Evolutionary conservation across 1,140 invertebrate genomes (phyloP).

Genomic region (Diploscapter pachys): DNA sequence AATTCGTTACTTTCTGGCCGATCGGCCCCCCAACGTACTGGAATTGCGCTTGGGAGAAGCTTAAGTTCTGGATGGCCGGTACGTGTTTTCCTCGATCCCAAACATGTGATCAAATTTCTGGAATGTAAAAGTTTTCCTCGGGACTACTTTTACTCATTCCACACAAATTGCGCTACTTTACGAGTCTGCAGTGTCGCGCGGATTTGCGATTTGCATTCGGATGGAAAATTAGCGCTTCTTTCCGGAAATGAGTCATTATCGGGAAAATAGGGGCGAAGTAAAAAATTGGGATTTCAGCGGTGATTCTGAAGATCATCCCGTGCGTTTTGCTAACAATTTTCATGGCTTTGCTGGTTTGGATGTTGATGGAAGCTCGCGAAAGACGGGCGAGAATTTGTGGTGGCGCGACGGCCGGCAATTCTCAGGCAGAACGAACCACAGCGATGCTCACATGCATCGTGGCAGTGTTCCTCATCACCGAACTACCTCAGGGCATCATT

Average conservation of each 20-base stretch:
- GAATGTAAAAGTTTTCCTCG: too few species aligned
- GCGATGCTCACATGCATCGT: conserved; percentile 57
- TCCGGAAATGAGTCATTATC: too few species aligned
- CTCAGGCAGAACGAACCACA: conserved; percentile 53
- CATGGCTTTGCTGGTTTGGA: not conserved
- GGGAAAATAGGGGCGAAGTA: too few species aligned
- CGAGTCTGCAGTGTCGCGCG: too few species aligned
- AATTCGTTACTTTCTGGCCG: conserved; percentile 42
- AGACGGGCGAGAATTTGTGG: conserved; percentile 44
- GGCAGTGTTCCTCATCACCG: conserved; percentile 54
- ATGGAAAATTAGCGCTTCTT: too few species aligned
- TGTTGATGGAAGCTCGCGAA: conserved; percentile 50
- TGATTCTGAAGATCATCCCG: conserved; percentile 51
- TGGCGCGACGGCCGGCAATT: conserved; percentile 29
- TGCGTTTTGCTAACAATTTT: not conserved
- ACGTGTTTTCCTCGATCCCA: conserved; percentile 5
- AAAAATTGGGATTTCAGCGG: conserved; percentile 36
- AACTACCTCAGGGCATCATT: conserved; percentile 51
- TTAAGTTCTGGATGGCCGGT: conserved; percentile 57
- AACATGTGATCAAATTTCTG: too few species aligned
- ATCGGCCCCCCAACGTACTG: conserved; percentile 46
- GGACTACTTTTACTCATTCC: too few species aligned
- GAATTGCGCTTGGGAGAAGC: conserved; percentile 52
- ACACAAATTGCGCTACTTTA: too few species aligned
- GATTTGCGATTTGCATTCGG: too few species aligned